Conservation (phyloP, 2,113 vertebrate genomes). For the Saguinus imperator region DNA sequence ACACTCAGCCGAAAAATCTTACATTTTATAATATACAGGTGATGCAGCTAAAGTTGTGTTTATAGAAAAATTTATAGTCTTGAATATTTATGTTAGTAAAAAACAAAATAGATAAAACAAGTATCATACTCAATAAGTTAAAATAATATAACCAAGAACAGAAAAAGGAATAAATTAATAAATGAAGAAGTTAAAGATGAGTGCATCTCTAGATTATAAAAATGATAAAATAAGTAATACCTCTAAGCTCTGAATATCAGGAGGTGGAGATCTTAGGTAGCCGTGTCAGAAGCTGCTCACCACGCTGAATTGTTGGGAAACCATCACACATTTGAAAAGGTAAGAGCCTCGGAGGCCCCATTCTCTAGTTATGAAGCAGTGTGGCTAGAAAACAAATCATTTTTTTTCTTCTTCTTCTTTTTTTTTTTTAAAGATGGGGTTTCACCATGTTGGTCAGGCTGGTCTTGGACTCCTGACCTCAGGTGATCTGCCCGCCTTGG, state of each 20-base stretch:
- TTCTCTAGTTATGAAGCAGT: not conserved
- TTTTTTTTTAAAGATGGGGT: too few relatives aligned
- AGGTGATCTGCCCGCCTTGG: too few relatives aligned
- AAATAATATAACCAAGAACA: not conserved
- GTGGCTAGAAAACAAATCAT: not conserved
- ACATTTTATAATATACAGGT: not conserved
- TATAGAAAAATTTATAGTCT: not conserved
- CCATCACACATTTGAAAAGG: not conserved
- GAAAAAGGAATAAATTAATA: not conserved
- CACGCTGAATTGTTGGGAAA: not conserved
- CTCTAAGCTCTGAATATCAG: not conserved
- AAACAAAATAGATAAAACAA: not conserved
- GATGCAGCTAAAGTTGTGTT: not conserved
- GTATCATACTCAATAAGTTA: not conserved
- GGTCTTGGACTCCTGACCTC: too few relatives aligned
- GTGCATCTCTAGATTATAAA: not conserved
- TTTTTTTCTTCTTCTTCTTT: too few relatives aligned
- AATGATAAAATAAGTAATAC: not conserved
- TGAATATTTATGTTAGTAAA: not conserved
- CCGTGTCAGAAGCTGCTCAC: not conserved
- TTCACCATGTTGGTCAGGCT: too few relatives aligned
- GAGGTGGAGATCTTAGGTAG: not conserved
- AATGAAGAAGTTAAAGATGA: not conserved
- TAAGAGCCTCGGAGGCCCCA: not conserved
- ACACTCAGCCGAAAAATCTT: not conserved